phyloP scores from a whole-genome alignment of 2,888 invertebrate species.

The Drosophila aldrichi region DNA sequence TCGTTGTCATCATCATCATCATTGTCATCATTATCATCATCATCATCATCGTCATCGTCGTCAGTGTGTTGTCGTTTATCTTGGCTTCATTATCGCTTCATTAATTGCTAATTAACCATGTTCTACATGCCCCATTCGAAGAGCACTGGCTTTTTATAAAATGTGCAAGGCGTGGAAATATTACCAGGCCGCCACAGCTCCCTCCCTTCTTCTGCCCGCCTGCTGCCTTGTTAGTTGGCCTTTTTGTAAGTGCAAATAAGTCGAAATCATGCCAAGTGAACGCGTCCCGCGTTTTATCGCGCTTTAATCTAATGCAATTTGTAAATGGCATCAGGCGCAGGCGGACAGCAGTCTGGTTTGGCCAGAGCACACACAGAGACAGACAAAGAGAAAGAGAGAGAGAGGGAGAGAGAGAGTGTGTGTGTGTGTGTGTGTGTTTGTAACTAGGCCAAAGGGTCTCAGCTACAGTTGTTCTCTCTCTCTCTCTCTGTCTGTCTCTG shows the following conservation, averaged over 20 bases:
- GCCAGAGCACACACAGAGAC: neutral
- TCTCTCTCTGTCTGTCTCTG: slow-evolving; percentile 18
- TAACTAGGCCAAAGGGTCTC: slow-evolving; percentile 55
- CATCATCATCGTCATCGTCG: slow-evolving; percentile 27
- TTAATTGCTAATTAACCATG: slow-evolving; percentile 84
- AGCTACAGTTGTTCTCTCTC: slow-evolving; percentile 8
- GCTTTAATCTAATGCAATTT: slow-evolving; percentile 79
- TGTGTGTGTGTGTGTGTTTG: neutral
- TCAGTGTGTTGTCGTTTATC: slow-evolving; percentile 72
- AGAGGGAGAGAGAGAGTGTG: neutral
- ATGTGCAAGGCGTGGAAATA: slow-evolving; percentile 77
- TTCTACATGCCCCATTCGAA: slow-evolving; percentile 72
- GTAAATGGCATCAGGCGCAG: slow-evolving; percentile 66
- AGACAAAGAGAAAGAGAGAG: neutral
- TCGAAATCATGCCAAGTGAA: slow-evolving; percentile 77
- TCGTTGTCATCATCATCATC: slow-evolving; percentile 49
- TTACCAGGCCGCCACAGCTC: slow-evolving; percentile 37
- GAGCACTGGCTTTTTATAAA: slow-evolving; percentile 56
- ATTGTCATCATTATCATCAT: slow-evolving; percentile 24
- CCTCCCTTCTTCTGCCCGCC: too few species aligned
- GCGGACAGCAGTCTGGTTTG: slow-evolving; percentile 24
- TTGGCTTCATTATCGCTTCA: slow-evolving; percentile 84
- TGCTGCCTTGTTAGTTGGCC: slow-evolving; percentile 49
- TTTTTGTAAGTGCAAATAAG: slow-evolving; percentile 79
- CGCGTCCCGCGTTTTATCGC: slow-evolving; percentile 73